A percentile compares a stretch with the other conserved stretches of the same genome.
Evolutionary conservation across 2,888 invertebrate species (phyloP).

Genomic region (Polyommatus icarus): DNA sequence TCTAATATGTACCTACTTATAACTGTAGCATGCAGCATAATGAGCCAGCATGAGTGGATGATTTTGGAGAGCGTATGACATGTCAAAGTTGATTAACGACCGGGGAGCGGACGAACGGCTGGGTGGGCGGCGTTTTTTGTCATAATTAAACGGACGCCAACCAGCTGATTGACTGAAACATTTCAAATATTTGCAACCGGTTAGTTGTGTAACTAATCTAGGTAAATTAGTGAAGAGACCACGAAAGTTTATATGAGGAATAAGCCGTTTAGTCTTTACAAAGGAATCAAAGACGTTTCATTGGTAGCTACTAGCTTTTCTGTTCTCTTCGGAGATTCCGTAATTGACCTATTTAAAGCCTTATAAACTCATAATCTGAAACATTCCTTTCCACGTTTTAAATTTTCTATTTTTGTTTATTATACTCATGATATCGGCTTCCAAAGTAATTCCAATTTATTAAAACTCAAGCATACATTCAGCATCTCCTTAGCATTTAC

Average conservation of each 20-base stretch:
- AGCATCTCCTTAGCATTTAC: no score
- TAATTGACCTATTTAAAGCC: no score
- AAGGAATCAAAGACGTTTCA: no score
- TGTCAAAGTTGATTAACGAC: slow-evolving; percentile 72
- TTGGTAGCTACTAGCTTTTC: no score
- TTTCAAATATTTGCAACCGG: slow-evolving; percentile 24
- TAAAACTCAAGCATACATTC: no score
- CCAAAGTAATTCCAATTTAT: no score
- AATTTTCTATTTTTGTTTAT: no score
- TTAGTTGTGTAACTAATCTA: slow-evolving; percentile 12
- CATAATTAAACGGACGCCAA: slow-evolving; percentile 56
- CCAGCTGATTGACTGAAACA: slow-evolving; percentile 5
- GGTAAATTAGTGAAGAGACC: neutral
- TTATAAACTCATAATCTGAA: no score
- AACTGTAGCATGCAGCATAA: neutral
- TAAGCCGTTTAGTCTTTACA: no score
- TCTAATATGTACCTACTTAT: neutral
- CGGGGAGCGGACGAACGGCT: slow-evolving; percentile 44
- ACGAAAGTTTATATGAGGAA: neutral
- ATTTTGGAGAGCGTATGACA: slow-evolving; percentile 48
- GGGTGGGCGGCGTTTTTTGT: slow-evolving; percentile 73
- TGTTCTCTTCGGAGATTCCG: no score
- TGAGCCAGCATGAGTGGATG: slow-evolving; percentile 9
- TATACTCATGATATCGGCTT: no score
- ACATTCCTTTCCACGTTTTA: no score